Evolutionary conservation across 1,140 invertebrate genomes (phyloP).

Genomic region (Drosophila lacteicornis): DNA sequence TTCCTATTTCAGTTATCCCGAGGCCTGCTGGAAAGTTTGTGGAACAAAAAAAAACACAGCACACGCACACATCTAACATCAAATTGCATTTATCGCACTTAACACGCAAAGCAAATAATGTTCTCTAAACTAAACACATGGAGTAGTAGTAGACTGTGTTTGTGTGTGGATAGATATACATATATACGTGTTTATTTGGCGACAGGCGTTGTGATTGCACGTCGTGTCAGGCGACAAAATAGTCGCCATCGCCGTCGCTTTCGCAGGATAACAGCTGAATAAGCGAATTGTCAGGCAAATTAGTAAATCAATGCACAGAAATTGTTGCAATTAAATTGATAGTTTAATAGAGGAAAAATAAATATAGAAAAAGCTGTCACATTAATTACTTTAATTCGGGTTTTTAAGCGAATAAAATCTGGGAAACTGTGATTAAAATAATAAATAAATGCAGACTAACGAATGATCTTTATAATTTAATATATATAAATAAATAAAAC

Average conservation of each 20-base stretch:
- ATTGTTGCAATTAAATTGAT: conserved; percentile 4
- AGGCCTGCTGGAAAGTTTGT: neutral
- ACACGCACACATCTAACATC: conserved; percentile 52
- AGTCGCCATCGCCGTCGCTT: conserved; percentile 14
- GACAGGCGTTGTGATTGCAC: conserved; percentile 43
- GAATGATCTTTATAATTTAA: too few species aligned
- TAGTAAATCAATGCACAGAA: conserved; percentile 3
- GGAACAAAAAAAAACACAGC: conserved; percentile 1
- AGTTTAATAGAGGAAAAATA: neutral
- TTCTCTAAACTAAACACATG: conserved; percentile 16
- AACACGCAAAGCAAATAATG: conserved; percentile 73
- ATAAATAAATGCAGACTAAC: neutral
- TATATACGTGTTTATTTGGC: conserved; percentile 42
- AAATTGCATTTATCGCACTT: conserved; percentile 78
- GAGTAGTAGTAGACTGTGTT: conserved; percentile 7
- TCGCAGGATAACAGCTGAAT: conserved; percentile 15
- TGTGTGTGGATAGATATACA: neutral
- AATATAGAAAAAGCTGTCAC: neutral
- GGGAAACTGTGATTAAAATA: neutral
- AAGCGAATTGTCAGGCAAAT: conserved; percentile 30
- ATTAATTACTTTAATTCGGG: neutral
- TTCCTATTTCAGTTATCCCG: conserved; percentile 15
- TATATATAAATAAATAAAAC: neutral
- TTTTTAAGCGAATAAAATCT: neutral
- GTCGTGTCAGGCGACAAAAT: conserved; percentile 47